These are phyloP conservation scores for Tromatobia lineatoria DNA, from an alignment of 2,888 invertebrate species.

Conservation along the genomic window DNA sequence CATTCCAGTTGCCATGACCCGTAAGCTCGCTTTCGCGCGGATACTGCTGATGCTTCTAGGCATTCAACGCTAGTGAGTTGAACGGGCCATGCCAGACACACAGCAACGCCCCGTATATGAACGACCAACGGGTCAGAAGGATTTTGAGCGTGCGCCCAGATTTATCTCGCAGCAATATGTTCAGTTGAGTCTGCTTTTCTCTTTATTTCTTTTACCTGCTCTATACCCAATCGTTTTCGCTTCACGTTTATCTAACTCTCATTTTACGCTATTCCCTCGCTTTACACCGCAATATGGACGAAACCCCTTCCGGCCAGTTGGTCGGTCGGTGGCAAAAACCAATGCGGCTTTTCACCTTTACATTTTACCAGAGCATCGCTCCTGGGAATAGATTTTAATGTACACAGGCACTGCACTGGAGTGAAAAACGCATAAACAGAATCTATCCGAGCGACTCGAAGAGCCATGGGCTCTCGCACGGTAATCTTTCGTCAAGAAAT, in stretches of 20 bases:
- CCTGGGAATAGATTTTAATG: conserved; percentile 13
- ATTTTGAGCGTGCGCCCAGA: conserved; percentile 44
- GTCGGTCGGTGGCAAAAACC: conserved; percentile 39
- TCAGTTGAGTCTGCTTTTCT: conserved; percentile 41
- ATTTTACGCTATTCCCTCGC: conserved; percentile 49
- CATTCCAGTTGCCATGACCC: conserved; percentile 72
- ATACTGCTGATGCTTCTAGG: conserved; percentile 68
- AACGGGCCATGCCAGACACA: conserved; percentile 56
- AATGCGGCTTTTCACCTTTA: conserved; percentile 9
- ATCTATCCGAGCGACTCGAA: conserved; percentile 28
- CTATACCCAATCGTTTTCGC: conserved; percentile 38
- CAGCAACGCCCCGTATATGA: conserved; percentile 59
- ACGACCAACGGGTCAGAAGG: conserved; percentile 55
- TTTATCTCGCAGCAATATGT: conserved; percentile 67
- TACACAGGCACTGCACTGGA: background rate
- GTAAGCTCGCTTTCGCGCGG: conserved; percentile 65
- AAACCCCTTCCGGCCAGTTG: conserved; percentile 31
- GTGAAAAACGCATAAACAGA: conserved; percentile 40
- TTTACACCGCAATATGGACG: conserved; percentile 70
- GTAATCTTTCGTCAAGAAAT: conserved; percentile 45
- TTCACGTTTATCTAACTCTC: conserved; percentile 39
- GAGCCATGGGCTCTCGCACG: conserved; percentile 53
- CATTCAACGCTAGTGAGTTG: conserved; percentile 69
- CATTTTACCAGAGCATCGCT: conserved; percentile 17
- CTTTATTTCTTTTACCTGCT: conserved; percentile 27